phyloP scores from a whole-genome alignment of 2,797 vertebrate genomes.

The Manis javanica region DNA sequence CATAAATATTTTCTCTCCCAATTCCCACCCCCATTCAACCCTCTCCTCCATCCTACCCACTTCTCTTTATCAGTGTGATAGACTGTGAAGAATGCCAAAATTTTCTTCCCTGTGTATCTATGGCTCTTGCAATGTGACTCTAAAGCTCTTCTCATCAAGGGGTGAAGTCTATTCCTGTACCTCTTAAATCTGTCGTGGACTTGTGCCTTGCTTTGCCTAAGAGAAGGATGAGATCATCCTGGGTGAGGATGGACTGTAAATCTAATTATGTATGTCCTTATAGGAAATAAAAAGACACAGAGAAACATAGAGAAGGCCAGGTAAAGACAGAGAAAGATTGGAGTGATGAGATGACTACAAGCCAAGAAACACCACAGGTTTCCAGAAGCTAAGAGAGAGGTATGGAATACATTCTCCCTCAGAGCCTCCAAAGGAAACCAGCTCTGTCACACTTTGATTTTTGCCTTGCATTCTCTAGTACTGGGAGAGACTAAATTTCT shows the following conservation, averaged over 20 bases:
- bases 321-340: not conserved
- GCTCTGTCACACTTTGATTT: not conserved
- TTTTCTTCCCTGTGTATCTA: not conserved
- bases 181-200: not conserved
- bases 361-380: not conserved
- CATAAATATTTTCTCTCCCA: not conserved
- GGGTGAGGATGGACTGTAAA: not conserved
- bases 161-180: not conserved
- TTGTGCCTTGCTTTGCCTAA: not conserved
- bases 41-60: not conserved
- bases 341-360: not conserved
- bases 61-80: not conserved
- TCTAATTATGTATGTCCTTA: not conserved
- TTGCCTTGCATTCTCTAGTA: not conserved
- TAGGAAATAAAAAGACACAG: not conserved
- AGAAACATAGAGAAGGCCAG: not conserved
- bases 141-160: not conserved
- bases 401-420: not conserved
- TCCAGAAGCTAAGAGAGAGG: not conserved
- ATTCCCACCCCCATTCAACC: not conserved
- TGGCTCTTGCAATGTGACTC: not conserved
- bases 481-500: not conserved
- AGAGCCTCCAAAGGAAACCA: not conserved
- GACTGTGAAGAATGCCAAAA: not conserved
- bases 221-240: not conserved